Evolutionary conservation across 2,113 vertebrate genomes (phyloP), one percentile per base, ranked within the genome.

Genomic region (Zootoca vivipara): DNA sequence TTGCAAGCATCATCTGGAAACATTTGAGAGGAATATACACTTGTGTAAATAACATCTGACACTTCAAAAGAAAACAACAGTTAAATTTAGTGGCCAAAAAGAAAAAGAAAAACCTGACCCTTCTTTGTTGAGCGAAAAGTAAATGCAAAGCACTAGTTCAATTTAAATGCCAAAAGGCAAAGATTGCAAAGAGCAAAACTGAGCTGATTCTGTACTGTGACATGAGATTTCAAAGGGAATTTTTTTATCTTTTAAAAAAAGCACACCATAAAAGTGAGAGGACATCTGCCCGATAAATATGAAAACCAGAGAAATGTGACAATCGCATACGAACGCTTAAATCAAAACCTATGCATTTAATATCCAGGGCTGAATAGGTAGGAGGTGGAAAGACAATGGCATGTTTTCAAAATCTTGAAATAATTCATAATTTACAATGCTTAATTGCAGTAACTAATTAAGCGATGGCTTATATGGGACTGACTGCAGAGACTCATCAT

Each of bases 41-140:
- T 70, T 70, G 65, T 67, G 24, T 80, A 86, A 86, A 86, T 79
- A 86, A 70, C 79, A 86, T 56, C 64, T 86, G 85, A 86, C 64
- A 86, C 85, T 70, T 86, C 85, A 86, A 52, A 85, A 69, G 65
- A 72, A 86, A 79, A 56, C 77, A 79, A 70, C 67, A 52, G 75
- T 80, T 52, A 70, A 52, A 70, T 86, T 79, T 56, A 79, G 77
- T 80, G 33, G 75, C 30, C 15, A 52, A 69, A 78, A 40, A 40
- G 7, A 74, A 30, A 72, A 72, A 72, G n/a, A 33, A 30, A 35
- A 38, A 65, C 35, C 77, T 9, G 46, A 52, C 58, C 58, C 58
- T 20, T 20, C 15, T 67, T n/a, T 86, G 62, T 38, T 67, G 64
- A 78, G 77, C 13, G 40, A 78, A 69, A 64, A 86, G 40, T 86